Evolutionary conservation across 1,140 invertebrate species (phyloP).

Genomic region (Drosophila yakuba): DNA sequence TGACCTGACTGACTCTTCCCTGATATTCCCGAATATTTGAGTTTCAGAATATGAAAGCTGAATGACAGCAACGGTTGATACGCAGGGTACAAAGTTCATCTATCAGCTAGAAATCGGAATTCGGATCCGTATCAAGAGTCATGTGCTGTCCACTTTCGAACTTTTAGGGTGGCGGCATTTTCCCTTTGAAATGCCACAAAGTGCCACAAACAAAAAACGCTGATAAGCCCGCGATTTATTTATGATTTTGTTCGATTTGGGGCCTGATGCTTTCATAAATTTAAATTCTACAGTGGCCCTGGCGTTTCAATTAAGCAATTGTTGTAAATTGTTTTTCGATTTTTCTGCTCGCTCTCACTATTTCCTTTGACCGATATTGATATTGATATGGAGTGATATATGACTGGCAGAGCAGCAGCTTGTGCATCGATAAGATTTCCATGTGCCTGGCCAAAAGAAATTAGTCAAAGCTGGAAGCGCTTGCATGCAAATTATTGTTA

Average conservation of each 20-base stretch:
- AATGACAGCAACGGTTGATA: slow-evolving; percentile 5
- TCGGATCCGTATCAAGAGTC: slow-evolving; percentile 48
- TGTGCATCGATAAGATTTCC: slow-evolving; percentile 22
- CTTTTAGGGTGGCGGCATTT: slow-evolving; percentile 59
- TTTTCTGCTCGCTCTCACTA: slow-evolving; percentile 1
- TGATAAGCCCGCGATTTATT: slow-evolving; percentile 80
- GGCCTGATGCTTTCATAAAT: slow-evolving; percentile 75
- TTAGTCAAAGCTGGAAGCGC: slow-evolving; percentile 67
- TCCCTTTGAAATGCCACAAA: slow-evolving; percentile 60
- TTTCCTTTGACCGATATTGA: slow-evolving; percentile 42
- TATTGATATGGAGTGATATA: slow-evolving; percentile 75
- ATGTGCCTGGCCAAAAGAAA: slow-evolving; percentile 42
- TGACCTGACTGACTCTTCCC: slow-evolving; percentile 24
- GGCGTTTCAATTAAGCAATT: slow-evolving; percentile 80
- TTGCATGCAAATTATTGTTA: slow-evolving; percentile 80
- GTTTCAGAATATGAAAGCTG: slow-evolving; percentile 5
- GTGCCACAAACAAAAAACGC: slow-evolving; percentile 40
- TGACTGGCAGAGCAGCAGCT: slow-evolving; percentile 18
- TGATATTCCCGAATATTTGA: slow-evolving; percentile 5
- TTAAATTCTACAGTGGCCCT: slow-evolving; percentile 66
- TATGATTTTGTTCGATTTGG: slow-evolving; percentile 77
- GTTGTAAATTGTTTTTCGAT: slow-evolving; percentile 71
- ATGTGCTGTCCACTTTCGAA: slow-evolving; percentile 61
- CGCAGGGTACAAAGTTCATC: slow-evolving; percentile 48
- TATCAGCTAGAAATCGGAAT: slow-evolving; percentile 19